A percentile compares a stretch with the other conserved stretches of the same genome.
Evolutionary conservation across 2,113 vertebrate genomes (phyloP).

Genomic region (Fregetta grallaria): DNA sequence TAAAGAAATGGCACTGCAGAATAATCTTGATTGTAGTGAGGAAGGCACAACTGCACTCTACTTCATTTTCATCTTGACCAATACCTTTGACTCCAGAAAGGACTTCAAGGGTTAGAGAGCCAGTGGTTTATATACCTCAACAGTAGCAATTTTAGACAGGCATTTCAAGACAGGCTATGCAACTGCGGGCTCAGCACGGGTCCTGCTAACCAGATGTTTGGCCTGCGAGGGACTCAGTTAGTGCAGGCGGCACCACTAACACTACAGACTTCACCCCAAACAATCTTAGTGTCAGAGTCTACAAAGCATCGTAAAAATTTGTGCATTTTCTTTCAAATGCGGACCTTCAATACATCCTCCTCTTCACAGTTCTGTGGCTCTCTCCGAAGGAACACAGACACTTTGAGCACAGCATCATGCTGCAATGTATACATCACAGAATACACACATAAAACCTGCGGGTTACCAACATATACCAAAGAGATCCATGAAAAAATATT

Average conservation of each 20-base stretch:
- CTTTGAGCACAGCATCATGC: not conserved
- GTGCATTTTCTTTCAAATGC: not conserved
- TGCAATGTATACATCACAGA: not conserved
- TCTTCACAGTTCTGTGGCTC: not conserved
- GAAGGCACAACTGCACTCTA: not conserved
- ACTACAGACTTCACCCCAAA: not conserved
- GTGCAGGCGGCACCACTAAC: not conserved
- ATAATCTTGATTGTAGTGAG: not conserved
- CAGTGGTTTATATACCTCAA: not conserved
- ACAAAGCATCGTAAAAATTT: not conserved
- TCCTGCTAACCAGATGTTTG: not conserved
- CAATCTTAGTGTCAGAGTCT: not conserved
- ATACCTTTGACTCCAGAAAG: not conserved
- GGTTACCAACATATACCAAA: not conserved
- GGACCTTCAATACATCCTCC: not conserved
- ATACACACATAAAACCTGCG: not conserved
- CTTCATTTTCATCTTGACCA: not conserved
- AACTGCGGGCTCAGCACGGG: not conserved
- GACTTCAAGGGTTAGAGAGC: not conserved
- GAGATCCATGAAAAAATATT: not conserved
- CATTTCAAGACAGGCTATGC: not conserved
- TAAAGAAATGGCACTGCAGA: not conserved
- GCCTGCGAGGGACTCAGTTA: not conserved
- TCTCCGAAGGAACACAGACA: not conserved
- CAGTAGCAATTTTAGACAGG: not conserved